These are phyloP conservation scores for Lasioglossum albipes DNA, from an alignment of 1,140 invertebrate genomes.

Conservation along the genomic window DNA sequence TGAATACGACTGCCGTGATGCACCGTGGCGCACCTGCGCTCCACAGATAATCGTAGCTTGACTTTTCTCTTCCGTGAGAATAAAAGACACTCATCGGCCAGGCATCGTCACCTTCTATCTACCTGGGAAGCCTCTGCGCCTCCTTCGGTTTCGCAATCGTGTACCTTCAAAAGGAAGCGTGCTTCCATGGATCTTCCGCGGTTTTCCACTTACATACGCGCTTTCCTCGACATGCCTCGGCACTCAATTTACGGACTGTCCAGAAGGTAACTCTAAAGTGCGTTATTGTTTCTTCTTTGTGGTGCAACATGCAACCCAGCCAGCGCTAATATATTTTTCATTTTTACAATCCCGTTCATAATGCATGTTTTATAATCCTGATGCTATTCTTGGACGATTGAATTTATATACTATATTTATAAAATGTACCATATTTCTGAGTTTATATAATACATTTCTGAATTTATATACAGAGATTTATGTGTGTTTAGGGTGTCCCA, in stretches of 20 bases:
- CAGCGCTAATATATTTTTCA: background rate
- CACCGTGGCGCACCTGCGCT: slow-evolving; percentile 46
- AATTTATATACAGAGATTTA: too few species aligned
- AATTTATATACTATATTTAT: too few species aligned
- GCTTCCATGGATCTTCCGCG: slow-evolving; percentile 15
- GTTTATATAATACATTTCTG: too few species aligned
- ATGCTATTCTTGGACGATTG: too few species aligned
- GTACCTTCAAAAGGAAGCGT: slow-evolving; percentile 30
- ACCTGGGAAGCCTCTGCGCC: slow-evolving; percentile 43
- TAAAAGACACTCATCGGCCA: slow-evolving; percentile 62
- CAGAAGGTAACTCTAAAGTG: background rate
- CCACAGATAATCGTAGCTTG: slow-evolving; percentile 27
- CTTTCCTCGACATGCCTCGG: background rate
- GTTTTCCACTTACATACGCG: slow-evolving; percentile 21
- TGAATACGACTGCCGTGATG: slow-evolving; percentile 25
- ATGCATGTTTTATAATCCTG: too few species aligned
- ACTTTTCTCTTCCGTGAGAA: slow-evolving; percentile 70
- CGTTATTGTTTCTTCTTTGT: background rate
- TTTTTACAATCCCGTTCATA: background rate
- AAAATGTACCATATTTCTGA: too few species aligned
- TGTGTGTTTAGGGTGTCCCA: too few species aligned
- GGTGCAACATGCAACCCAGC: too few species aligned
- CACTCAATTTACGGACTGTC: background rate
- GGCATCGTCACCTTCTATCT: slow-evolving; percentile 53
- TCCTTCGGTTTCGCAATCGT: slow-evolving; percentile 35